Conservation (phyloP, 2,888 invertebrate species). For the Lasiommata megera region DNA sequence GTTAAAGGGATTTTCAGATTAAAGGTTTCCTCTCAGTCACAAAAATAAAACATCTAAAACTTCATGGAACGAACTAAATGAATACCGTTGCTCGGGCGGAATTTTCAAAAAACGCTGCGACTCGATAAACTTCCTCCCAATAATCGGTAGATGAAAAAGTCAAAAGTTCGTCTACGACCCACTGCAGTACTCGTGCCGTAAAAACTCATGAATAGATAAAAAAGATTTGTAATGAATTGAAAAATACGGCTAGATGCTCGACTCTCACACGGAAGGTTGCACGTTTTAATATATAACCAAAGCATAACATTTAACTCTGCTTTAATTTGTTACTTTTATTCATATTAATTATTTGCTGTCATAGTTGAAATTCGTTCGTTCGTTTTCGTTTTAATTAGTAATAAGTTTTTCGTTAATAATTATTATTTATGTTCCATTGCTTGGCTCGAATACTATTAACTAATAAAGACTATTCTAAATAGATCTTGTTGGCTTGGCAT, state of each 20-base stretch:
- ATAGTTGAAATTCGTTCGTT: too few relatives aligned
- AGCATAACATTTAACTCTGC: too few relatives aligned
- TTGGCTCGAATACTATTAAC: too few relatives aligned
- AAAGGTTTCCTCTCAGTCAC: constrained; percentile 1
- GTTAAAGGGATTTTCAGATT: constrained; percentile 1
- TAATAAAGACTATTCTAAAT: too few relatives aligned
- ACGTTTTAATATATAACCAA: background rate
- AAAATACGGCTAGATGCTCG: background rate
- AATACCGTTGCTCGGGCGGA: constrained; percentile 7
- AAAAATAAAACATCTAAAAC: constrained; percentile 9
- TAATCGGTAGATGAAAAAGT: constrained; percentile 11
- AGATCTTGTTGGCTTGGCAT: too few relatives aligned
- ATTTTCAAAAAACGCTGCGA: constrained; percentile 7
- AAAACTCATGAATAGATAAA: background rate
- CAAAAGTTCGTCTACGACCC: constrained; percentile 1
- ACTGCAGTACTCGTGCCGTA: background rate
- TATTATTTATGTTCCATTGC: too few relatives aligned
- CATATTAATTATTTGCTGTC: too few relatives aligned
- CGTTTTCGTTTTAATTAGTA: too few relatives aligned
- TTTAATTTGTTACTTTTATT: too few relatives aligned
- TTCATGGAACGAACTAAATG: constrained; percentile 6
- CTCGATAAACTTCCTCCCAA: constrained; percentile 1
- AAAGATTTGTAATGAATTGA: background rate
- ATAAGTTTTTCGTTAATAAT: too few relatives aligned
- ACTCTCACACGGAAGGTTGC: too few relatives aligned